phyloP scores from a whole-genome alignment of 2,113 vertebrate species.

The Opisthocomus hoazin region DNA sequence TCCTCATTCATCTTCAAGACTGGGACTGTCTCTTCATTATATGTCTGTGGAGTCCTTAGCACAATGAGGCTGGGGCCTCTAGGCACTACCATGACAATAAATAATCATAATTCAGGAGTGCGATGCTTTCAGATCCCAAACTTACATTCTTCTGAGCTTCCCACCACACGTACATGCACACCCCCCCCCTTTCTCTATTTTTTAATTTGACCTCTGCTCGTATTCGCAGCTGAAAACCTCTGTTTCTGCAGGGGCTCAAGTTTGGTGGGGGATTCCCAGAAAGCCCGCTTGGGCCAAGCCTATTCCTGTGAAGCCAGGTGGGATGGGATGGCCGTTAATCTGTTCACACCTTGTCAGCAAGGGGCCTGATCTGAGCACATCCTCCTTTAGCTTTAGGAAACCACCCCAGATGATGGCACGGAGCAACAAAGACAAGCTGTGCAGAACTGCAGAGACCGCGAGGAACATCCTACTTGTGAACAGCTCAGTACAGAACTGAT shows the following conservation, averaged over 20 bases:
- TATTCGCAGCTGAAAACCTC: background rate
- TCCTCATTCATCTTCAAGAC: conserved; percentile 14
- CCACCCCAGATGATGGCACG: background rate
- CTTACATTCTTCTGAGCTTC: conserved; percentile 36
- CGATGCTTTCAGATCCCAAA: conserved; percentile 6
- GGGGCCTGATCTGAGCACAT: background rate
- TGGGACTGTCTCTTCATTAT: background rate
- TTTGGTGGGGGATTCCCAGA: background rate
- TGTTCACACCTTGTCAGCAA: conserved; percentile 52
- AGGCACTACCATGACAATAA: conserved; percentile 21
- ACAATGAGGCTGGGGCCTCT: background rate
- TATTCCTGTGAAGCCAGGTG: conserved; percentile 17
- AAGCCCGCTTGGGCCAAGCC: background rate
- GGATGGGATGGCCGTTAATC: conserved; percentile 27
- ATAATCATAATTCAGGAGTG: conserved; percentile 43
- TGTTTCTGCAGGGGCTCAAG: background rate
- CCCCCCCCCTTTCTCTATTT: background rate
- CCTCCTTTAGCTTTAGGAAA: conserved; percentile 13
- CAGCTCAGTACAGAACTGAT: background rate
- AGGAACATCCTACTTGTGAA: background rate
- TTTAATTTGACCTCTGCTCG: conserved; percentile 35
- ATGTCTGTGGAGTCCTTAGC: background rate
- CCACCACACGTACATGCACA: background rate
- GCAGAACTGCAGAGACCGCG: background rate
- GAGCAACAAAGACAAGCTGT: background rate